Evolutionary conservation across 2,113 vertebrate genomes (phyloP), one percentile per base, ranked within the genome.

Genomic region (Eolophus roseicapilla): DNA sequence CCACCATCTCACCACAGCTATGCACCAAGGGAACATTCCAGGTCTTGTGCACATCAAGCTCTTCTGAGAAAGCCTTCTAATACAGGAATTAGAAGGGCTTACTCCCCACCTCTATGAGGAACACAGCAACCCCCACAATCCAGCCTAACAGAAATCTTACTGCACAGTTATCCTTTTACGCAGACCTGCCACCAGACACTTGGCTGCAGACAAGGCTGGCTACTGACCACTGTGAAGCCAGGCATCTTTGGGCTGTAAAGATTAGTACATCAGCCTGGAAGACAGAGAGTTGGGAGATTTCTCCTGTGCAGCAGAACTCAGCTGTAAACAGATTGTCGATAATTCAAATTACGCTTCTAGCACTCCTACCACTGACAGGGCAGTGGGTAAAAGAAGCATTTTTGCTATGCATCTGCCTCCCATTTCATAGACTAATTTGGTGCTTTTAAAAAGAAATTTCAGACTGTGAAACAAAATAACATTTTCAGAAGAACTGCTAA

Each of bases 221-320:
- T 78, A 31, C 64, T 31, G 79, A 76, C 13, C 44, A 57, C 33
- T 27, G 14, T 0, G 2, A 86, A 68, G 19, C 14, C 0, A 0
- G 8, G 28, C 53, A 53, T 53, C n/a, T 50, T 80, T 39, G n/a
- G 64, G 68, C 68, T 88, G 46, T 53, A 83, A 90, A 80, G 33
- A 41, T 79, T 14, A 55, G 20, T 31, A 25, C 29, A 25, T 35
- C 53, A 80, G 19, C 60, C 50, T 75, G 49, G 68, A 78, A 83
- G 27, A 64, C 2, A 57, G 3, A 50, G 35, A 79, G 17, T 1
- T 73, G 24, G 27, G 35, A 78, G 27, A 64, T 8, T 35, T 78
- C 49, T 62, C 28, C 79, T 41, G 13, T 13, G 39, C 47, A 90
- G 62, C 28, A 83, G 33, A 68, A 7, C 18, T 79, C 50, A 71